These are phyloP conservation scores for Xiphias gladius DNA, from an alignment of 2,113 vertebrate genomes.

Conservation along the genomic window DNA sequence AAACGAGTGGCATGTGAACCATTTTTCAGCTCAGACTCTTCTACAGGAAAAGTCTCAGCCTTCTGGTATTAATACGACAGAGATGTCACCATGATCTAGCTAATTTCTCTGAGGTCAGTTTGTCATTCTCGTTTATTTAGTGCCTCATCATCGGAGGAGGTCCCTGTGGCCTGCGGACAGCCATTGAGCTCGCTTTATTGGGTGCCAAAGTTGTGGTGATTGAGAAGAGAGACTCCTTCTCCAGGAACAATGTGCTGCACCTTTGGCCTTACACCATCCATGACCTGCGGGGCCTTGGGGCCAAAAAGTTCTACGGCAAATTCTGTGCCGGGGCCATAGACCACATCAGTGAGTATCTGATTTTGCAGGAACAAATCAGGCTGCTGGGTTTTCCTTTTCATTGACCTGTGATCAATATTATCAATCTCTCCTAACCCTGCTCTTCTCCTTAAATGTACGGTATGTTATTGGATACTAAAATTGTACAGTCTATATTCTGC, in stretches of 20 bases:
- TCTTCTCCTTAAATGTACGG: background rate
- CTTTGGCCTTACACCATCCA: slow-evolving; percentile 99
- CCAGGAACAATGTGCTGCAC: slow-evolving; percentile 96
- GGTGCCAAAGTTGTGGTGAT: slow-evolving; percentile 96
- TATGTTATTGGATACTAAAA: background rate
- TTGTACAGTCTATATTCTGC: too few relatives aligned
- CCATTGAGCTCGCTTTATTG: slow-evolving; percentile 95
- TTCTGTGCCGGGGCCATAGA: slow-evolving; percentile 98
- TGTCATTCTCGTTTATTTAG: slow-evolving; percentile 76
- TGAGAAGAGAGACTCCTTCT: slow-evolving; percentile 97
- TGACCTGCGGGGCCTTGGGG: slow-evolving; percentile 93
- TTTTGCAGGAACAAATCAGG: background rate
- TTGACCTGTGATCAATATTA: background rate
- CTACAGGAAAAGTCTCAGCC: slow-evolving; percentile 15
- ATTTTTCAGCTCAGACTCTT: background rate
- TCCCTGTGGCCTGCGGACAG: slow-evolving; percentile 94
- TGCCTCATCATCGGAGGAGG: slow-evolving; percentile 97
- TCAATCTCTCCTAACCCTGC: background rate
- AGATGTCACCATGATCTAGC: background rate
- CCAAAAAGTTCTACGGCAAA: slow-evolving; percentile 98
- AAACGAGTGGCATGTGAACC: slow-evolving; percentile 30
- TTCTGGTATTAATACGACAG: slow-evolving; percentile 21
- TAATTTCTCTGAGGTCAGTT: slow-evolving; percentile 18
- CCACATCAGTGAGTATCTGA: slow-evolving; percentile 94
- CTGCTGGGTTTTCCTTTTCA: background rate